Percentiles rank a stretch among this genome's conserved stretches.
Conservation (phyloP, 1,140 invertebrate species). For the Procambarus clarkii region DNA sequence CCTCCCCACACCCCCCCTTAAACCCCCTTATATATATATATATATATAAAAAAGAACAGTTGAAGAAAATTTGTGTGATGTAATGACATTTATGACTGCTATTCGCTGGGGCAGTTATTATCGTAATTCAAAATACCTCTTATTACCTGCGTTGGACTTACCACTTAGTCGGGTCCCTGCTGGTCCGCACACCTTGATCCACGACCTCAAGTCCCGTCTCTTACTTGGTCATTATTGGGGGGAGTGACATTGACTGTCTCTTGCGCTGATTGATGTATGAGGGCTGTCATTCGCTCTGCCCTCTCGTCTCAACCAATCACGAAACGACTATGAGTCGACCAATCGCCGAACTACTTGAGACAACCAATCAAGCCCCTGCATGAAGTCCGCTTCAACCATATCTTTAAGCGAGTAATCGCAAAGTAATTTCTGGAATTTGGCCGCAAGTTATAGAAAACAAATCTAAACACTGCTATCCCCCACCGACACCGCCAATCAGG, state of each 20-base stretch:
- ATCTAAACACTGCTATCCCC: constrained; percentile 60
- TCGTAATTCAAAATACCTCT: constrained; percentile 54
- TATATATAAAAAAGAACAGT: constrained; percentile 5
- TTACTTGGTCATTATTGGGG: constrained; percentile 25
- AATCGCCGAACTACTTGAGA: constrained; percentile 31
- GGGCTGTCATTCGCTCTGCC: constrained; percentile 17
- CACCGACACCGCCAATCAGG: constrained; percentile 53
- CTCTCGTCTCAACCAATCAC: constrained; percentile 46
- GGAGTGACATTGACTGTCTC: constrained; percentile 17
- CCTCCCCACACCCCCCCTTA: neutral
- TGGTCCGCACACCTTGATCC: neutral
- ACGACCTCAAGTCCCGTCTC: neutral
- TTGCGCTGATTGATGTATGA: neutral
- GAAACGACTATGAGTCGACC: constrained; percentile 17
- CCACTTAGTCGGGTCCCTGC: neutral
- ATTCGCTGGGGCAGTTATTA: constrained; percentile 46
- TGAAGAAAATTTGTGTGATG: constrained; percentile 37
- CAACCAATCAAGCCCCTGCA: constrained; percentile 35
- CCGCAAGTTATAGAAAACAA: constrained; percentile 58
- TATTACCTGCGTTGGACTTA: constrained; percentile 38
- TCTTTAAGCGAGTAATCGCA: constrained; percentile 61
- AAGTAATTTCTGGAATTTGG: constrained; percentile 58
- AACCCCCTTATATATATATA: neutral
- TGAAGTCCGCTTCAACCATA: constrained; percentile 45
- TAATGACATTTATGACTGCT: constrained; percentile 52